Conservation (phyloP, 2,113 vertebrate species). For the Macroglossus sobrinus region DNA sequence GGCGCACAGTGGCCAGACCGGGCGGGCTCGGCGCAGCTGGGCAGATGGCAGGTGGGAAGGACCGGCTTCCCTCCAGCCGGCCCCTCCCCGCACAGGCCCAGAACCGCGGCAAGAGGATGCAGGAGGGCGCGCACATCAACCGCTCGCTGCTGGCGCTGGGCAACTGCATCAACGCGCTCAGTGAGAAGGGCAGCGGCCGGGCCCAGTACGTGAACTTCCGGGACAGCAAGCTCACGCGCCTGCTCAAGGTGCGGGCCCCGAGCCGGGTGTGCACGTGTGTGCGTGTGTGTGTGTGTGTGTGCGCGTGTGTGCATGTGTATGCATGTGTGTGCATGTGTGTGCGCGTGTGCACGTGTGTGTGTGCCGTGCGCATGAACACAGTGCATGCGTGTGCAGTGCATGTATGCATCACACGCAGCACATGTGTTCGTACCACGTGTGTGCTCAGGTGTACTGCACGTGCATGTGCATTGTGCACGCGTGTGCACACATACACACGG, state of each 20-base stretch:
- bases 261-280: too few species aligned
- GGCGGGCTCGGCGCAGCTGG: too few species aligned
- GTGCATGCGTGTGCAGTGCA: too few species aligned
- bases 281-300: background rate
- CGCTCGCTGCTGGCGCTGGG: slow-evolving; percentile 92
- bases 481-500: too few species aligned
- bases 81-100: slow-evolving; percentile 67
- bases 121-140: slow-evolving; percentile 95
- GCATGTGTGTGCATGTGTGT: too few species aligned
- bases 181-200: slow-evolving; percentile 84
- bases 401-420: too few species aligned
- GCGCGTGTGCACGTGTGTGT: too few species aligned
- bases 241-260: slow-evolving; percentile 76
- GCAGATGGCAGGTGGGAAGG: fast-evolving
- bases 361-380: too few species aligned
- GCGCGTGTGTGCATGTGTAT: fast-evolving
- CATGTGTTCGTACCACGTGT: too few species aligned
- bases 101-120: slow-evolving; percentile 80
- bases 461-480: too few species aligned
- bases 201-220: slow-evolving; percentile 91
- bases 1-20: too few species aligned
- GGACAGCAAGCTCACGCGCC: slow-evolving; percentile 89
- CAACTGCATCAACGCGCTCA: slow-evolving; percentile 94
- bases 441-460: too few species aligned
- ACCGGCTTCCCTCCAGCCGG: background rate